Conservation (phyloP, 1,140 invertebrate genomes). For the Drosophila auraria region DNA sequence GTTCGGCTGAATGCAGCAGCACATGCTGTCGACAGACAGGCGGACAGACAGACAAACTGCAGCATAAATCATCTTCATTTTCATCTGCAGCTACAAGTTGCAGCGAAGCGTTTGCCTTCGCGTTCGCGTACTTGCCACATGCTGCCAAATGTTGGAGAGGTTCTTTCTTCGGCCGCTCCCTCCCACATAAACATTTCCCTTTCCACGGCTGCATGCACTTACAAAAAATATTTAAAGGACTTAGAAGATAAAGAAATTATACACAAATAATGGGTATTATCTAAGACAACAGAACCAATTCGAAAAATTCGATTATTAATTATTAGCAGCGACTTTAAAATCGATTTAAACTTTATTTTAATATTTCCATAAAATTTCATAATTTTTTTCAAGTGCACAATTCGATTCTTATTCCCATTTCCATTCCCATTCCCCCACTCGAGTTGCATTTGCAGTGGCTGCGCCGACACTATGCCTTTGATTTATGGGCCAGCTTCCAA, state of each 20-base stretch:
- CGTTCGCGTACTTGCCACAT: constrained; percentile 76
- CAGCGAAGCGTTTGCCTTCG: constrained; percentile 56
- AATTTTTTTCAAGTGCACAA: constrained; percentile 6
- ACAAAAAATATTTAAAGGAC: not conserved
- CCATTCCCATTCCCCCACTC: constrained; percentile 15
- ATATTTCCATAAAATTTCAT: not conserved
- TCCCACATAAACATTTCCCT: constrained; percentile 33
- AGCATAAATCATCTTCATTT: constrained; percentile 61
- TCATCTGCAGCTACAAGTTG: constrained; percentile 73
- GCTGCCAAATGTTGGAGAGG: constrained; percentile 73
- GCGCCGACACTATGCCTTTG: constrained; percentile 58
- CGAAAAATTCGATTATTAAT: too few species aligned
- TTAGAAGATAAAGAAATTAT: not conserved
- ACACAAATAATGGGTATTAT: too few species aligned
- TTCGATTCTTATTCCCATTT: constrained; percentile 29
- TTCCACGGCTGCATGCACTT: not conserved
- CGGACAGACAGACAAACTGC: constrained; percentile 49
- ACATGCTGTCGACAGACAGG: constrained; percentile 58
- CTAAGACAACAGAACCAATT: too few species aligned
- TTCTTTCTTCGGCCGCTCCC: constrained; percentile 29
- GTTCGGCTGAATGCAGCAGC: constrained; percentile 18
- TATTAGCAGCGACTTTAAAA: too few species aligned
- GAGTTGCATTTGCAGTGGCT: constrained; percentile 32
- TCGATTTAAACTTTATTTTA: too few species aligned
- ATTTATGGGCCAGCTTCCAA: constrained; percentile 77